Conservation (phyloP, 2,797 vertebrate species). For the Echiichthys vipera region DNA sequence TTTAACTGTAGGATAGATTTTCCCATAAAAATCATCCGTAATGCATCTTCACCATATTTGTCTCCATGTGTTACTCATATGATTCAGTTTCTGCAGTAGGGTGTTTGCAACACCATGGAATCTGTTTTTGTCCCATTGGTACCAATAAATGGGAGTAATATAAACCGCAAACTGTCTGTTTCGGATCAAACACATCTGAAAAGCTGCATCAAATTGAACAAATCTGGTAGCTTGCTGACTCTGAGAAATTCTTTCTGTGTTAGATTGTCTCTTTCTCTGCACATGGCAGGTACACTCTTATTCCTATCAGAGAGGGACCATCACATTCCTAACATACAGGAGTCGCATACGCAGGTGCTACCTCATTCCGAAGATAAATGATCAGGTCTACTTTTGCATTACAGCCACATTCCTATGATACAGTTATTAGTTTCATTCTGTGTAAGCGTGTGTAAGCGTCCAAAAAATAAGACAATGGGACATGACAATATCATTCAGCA, state of each 20-base stretch:
- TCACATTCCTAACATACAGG: slow-evolving; percentile 41
- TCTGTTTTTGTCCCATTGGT: slow-evolving; percentile 31
- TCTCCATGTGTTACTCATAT: slow-evolving; percentile 57
- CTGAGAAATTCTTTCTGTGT: slow-evolving; percentile 20
- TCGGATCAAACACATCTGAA: slow-evolving; percentile 22
- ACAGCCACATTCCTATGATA: not conserved
- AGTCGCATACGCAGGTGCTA: slow-evolving; percentile 19
- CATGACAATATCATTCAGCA: not conserved
- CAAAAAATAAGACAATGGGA: not conserved
- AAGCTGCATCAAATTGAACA: slow-evolving; percentile 22
- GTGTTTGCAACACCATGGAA: slow-evolving; percentile 58
- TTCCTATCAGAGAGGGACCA: slow-evolving; percentile 10
- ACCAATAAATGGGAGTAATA: slow-evolving; percentile 25
- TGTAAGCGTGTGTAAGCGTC: not conserved
- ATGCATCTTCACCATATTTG: not conserved
- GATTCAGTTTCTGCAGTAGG: slow-evolving; percentile 42
- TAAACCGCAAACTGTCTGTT: slow-evolving; percentile 52
- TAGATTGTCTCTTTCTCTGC: slow-evolving; percentile 3
- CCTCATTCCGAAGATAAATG: slow-evolving; percentile 25
- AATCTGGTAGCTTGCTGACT: slow-evolving; percentile 51
- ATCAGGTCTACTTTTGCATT: not conserved
- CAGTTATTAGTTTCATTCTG: no score
- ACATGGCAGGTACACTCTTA: not conserved
- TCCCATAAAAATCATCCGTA: slow-evolving; percentile 36
- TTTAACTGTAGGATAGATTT: slow-evolving; percentile 14